A percentile compares a stretch with the other conserved stretches of the same genome.
These are phyloP conservation scores for Ictidomys tridecemlineatus DNA, from an alignment of 2,113 vertebrate genomes.

Conservation along the genomic window DNA sequence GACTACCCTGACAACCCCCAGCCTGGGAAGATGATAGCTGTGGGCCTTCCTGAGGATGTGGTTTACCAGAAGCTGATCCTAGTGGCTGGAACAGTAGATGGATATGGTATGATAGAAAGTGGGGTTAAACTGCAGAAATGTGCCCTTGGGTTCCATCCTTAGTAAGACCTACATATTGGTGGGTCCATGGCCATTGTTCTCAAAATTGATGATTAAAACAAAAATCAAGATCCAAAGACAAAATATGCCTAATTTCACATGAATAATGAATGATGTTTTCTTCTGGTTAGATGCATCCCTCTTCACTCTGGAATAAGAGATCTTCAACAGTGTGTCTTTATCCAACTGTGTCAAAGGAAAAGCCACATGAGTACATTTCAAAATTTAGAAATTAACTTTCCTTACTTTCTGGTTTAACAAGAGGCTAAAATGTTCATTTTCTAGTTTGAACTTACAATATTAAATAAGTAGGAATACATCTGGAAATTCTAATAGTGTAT, in stretches of 20 bases:
- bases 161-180: background rate
- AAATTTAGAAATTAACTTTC: background rate
- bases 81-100: background rate
- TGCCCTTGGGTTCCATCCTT: background rate
- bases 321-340: slow-evolving; percentile 17
- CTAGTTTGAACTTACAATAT: background rate
- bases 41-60: background rate
- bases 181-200: background rate
- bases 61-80: background rate
- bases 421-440: background rate
- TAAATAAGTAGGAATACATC: background rate
- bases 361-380: background rate
- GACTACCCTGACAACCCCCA: background rate
- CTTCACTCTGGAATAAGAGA: slow-evolving; percentile 22
- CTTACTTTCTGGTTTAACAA: background rate
- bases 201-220: background rate
- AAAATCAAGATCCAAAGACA: background rate
- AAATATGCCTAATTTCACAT: background rate
- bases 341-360: background rate
- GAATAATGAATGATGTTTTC: background rate
- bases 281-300: slow-evolving; percentile 55
- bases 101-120: no score
- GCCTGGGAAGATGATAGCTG: background rate
- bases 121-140: no score
- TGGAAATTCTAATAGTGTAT: slow-evolving; percentile 49